phyloP scores from a whole-genome alignment of 2,888 invertebrate species.

The Pomacea canaliculata region DNA sequence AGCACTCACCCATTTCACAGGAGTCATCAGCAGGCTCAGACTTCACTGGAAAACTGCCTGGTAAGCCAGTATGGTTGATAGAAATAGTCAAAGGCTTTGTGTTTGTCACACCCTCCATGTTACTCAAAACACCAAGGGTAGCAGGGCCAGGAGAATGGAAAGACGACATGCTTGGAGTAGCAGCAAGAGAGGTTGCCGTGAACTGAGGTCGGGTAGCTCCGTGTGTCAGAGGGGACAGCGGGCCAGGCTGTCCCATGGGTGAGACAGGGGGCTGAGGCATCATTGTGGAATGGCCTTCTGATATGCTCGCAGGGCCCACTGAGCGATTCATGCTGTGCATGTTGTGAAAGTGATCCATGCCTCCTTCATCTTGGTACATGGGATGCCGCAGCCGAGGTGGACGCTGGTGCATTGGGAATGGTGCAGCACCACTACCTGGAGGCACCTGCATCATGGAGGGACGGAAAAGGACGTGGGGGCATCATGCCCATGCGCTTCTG shows the following conservation, averaged over 20 bases:
- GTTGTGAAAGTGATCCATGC: slow-evolving; percentile 10
- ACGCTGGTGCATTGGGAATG: slow-evolving; percentile 34
- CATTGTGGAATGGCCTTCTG: slow-evolving; percentile 10
- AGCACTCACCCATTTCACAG: slow-evolving; percentile 25
- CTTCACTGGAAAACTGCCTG: slow-evolving; percentile 17
- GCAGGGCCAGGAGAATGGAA: not conserved
- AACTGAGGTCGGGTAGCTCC: slow-evolving; percentile 10
- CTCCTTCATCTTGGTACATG: slow-evolving; percentile 24
- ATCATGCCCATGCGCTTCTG: slow-evolving; percentile 15
- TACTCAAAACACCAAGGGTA: not conserved
- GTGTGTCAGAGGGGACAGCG: not conserved
- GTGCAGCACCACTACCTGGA: slow-evolving; percentile 12
- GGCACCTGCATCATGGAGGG: slow-evolving; percentile 32
- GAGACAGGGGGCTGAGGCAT: slow-evolving; percentile 10
- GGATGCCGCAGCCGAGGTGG: slow-evolving; percentile 28
- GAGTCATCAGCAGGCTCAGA: slow-evolving; percentile 30
- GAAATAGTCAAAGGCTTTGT: slow-evolving; percentile 6
- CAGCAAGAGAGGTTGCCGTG: slow-evolving; percentile 5
- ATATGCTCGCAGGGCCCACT: slow-evolving; percentile 18
- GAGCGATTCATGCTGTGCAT: slow-evolving; percentile 11
- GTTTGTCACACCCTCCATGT: not conserved
- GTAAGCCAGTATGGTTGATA: slow-evolving; percentile 22
- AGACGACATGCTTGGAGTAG: slow-evolving; percentile 6
- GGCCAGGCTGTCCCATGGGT: not conserved
- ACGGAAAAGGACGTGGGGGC: slow-evolving; percentile 20